phyloP scores from a whole-genome alignment of 2,797 vertebrate species.

The Phaenicophaeus curvirostris region DNA sequence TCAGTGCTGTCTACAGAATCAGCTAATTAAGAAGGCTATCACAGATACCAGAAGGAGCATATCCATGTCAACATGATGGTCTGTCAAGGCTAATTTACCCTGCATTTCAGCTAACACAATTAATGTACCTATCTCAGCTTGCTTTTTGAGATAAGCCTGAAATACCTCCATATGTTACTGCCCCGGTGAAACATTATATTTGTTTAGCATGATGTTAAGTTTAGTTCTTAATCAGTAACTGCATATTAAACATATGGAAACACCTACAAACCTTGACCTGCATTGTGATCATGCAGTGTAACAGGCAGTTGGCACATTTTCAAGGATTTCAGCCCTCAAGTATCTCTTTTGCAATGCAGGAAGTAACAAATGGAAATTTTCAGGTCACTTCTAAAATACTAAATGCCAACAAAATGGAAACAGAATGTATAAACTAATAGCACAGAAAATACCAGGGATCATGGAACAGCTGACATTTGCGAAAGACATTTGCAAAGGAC shows the following conservation, averaged over 20 bases:
- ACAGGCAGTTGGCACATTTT: background rate
- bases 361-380: background rate
- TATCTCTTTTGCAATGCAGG: background rate
- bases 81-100: background rate
- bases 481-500: background rate
- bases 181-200: background rate
- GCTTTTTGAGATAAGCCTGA: constrained; percentile 1
- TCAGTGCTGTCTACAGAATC: background rate
- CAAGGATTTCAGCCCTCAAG: background rate
- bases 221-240: background rate
- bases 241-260: background rate
- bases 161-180: background rate
- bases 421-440: background rate
- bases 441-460: background rate
- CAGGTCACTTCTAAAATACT: background rate
- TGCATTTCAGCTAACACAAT: constrained; percentile 28
- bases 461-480: background rate
- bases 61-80: background rate
- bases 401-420: background rate
- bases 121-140: background rate
- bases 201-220: background rate
- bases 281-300: background rate
- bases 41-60: background rate
- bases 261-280: background rate
- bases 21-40: background rate